Percentiles rank a stretch among this genome's conserved stretches.
Evolutionary conservation across 1,140 invertebrate species (phyloP).

Genomic region (Trialeurodes vaporariorum): DNA sequence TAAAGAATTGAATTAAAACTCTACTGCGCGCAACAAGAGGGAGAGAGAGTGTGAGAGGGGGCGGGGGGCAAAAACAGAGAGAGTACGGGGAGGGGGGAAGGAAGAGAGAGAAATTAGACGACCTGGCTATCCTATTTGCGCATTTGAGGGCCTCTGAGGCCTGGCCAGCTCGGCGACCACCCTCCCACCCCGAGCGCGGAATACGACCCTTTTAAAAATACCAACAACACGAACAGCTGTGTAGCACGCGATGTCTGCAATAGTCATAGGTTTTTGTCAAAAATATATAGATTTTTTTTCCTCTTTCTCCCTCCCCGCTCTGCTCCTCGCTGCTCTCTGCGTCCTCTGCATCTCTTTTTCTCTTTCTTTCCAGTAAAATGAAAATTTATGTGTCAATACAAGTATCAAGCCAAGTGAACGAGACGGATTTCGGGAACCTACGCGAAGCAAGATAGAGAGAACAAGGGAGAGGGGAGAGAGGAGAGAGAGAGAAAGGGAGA

Average conservation of each 20-base stretch:
- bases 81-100: not conserved
- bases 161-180: not conserved
- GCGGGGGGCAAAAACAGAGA: no score
- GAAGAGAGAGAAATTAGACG: not conserved
- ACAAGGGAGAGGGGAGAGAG: no score
- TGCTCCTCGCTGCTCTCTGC: not conserved
- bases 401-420: not conserved
- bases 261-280: conserved; percentile 1
- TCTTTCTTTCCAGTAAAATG: not conserved
- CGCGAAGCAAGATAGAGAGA: no score
- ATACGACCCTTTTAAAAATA: not conserved
- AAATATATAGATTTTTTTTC: not conserved
- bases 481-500: no score
- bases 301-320: not conserved
- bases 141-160: not conserved
- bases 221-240: not conserved
- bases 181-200: not conserved
- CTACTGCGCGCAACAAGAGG: not conserved
- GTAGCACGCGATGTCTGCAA: not conserved
- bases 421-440: not conserved
- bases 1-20: not conserved
- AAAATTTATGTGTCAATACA: conserved; percentile 1
- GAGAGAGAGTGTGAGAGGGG: no score
- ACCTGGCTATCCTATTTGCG: not conserved
- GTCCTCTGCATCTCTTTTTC: no score